Base-by-base conservation (phyloP, 2,888 invertebrate species). In the Drosophila rubida region DNA sequence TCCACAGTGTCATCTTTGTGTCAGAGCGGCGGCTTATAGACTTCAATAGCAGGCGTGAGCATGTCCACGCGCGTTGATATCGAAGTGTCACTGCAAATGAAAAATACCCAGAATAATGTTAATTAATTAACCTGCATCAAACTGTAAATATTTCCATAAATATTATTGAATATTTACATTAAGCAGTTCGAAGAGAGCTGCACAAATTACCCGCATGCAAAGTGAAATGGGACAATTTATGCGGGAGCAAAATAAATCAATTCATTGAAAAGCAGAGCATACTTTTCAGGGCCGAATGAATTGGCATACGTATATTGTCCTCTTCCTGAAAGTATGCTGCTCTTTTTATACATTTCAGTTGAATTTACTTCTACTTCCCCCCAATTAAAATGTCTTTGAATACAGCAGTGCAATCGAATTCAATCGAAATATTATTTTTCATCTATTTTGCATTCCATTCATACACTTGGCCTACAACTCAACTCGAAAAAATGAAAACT, bases 41-140 rank as follows among this genome's bases (percentile, higher is more conserved):
- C 92, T 91, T 92, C 92, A 83, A 92, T 92, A 75, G 92, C 92
- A 83, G 93, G 93, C 89, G 93, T 93, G 90, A 94, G 92, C 90
- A 94, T 92, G 89, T 95, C 95, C 86, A 95, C 95, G 71, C 95
- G 93, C 84, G 94, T 95, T 91, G 95, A 95, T 92, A 95, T 94
- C 87, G 95, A 95, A 87, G 95, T 94, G 91, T 95, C 95, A 91
- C 95, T 95, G 92, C 22, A 93, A 92, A 53, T 32, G 22, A 5
- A 42, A 3, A 25, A 0, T 30, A 37, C 2, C 42, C 3, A 44
- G 22, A n/a, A 1, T 50, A 16, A 44, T 19, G 8, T 6, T 0
- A 4, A 44, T 0, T 22, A 41, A 55, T n/a, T 27, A 59, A 25
- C 4, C 27, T 16, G 16, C 23, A 23, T n/a, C 11, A 2, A 37